Evolutionary conservation across 2,797 vertebrate genomes (phyloP).

Genomic region (Paedocypris micromegethes): DNA sequence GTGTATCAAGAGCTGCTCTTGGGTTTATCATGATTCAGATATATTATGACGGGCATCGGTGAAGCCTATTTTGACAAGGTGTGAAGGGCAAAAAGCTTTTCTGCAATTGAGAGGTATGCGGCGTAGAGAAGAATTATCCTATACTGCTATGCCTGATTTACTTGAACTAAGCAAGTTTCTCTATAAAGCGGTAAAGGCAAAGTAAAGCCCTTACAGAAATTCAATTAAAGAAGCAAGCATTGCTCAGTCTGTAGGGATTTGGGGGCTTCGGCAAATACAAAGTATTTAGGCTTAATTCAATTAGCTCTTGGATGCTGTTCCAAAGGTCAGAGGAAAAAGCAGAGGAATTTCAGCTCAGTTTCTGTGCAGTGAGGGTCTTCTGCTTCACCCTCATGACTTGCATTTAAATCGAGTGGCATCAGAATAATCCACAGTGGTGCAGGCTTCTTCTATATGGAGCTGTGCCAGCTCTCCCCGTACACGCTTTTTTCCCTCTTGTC

Average conservation of each 20-base stretch:
- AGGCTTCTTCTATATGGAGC: conserved; percentile 19
- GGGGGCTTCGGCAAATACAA: conserved; percentile 29
- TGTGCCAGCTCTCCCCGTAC: conserved; percentile 14
- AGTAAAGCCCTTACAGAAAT: conserved; percentile 28
- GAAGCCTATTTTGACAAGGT: conserved; percentile 10
- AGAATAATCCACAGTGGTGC: conserved; percentile 32
- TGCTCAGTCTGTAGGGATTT: conserved; percentile 16
- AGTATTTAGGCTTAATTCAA: conserved; percentile 39
- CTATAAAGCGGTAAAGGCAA: conserved; percentile 15
- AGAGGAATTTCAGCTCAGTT: conserved; percentile 43
- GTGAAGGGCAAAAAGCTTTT: conserved; percentile 7
- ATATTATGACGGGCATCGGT: conserved; percentile 26
- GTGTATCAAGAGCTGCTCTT: conserved; percentile 8
- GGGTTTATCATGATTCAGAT: conserved; percentile 25
- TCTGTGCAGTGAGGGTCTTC: conserved; percentile 20
- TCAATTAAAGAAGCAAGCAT: conserved; percentile 35
- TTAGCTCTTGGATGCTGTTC: conserved; percentile 32
- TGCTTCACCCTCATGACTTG: conserved; percentile 34
- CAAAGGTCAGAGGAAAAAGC: conserved; percentile 26
- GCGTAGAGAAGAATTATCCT: neutral
- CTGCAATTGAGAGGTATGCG: conserved; percentile 7
- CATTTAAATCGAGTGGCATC: conserved; percentile 44
- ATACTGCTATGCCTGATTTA: conserved; percentile 24
- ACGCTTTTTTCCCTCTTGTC: conserved; percentile 12
- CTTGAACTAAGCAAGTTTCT: conserved; percentile 17